These are phyloP conservation scores for Mormoops blainvillei DNA, from an alignment of 2,113 vertebrate species.

Conservation along the genomic window DNA sequence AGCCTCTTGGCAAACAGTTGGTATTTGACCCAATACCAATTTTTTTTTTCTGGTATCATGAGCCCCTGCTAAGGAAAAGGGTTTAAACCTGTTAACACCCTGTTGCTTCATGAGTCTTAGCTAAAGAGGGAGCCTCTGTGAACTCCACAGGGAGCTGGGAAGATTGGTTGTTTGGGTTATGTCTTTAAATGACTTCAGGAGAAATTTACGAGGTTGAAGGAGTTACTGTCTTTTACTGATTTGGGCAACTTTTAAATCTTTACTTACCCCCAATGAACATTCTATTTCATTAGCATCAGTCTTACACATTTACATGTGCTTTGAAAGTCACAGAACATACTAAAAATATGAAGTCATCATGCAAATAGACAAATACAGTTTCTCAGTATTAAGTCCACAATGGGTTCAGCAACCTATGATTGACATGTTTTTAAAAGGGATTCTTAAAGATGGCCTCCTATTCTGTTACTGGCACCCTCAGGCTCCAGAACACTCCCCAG, in stretches of 20 bases:
- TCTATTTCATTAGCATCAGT: not conserved
- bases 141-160: not conserved
- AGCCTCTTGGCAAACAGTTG: not conserved
- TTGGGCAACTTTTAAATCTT: slow-evolving; percentile 14
- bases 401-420: not conserved
- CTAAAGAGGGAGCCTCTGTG: not conserved
- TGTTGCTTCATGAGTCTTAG: not conserved
- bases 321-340: not conserved
- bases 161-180: not conserved
- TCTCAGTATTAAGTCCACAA: not conserved
- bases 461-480: not conserved
- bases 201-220: not conserved
- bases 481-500: not conserved
- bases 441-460: not conserved
- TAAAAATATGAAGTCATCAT: not conserved
- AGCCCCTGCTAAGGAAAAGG: not conserved
- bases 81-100: not conserved
- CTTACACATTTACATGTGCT: not conserved
- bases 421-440: not conserved
- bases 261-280: not conserved
- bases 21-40: not conserved
- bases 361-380: not conserved
- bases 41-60: not conserved
- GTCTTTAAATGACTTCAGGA: not conserved
- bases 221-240: not conserved